phyloP scores from a whole-genome alignment of 2,113 vertebrate genomes.

The Empidonax traillii region DNA sequence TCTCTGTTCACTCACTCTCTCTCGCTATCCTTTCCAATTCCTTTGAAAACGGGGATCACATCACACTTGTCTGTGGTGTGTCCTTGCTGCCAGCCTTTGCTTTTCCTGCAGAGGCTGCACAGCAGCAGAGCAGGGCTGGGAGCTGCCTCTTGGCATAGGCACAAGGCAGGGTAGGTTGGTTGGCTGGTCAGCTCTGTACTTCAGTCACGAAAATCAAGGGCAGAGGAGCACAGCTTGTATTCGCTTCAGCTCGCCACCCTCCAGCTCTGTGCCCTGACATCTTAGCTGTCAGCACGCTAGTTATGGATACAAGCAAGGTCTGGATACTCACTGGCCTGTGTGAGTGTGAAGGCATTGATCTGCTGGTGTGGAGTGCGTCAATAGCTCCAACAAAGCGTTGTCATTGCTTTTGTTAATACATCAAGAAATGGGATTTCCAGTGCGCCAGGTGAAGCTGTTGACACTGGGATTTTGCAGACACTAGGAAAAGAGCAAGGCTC shows the following conservation, averaged over 20 bases:
- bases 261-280: neutral
- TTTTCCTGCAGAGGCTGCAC: neutral
- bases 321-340: neutral
- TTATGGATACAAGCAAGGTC: neutral
- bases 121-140: neutral
- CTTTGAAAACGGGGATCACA: neutral
- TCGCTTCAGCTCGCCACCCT: neutral
- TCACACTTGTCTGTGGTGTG: fast-evolving
- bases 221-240: neutral
- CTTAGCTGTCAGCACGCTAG: neutral
- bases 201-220: neutral
- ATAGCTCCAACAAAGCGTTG: neutral
- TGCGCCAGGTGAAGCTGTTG: neutral
- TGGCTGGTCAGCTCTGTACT: neutral
- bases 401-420: neutral
- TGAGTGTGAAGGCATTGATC: neutral
- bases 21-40: neutral
- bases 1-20: neutral
- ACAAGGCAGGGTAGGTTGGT: neutral
- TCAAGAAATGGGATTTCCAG: neutral
- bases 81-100: neutral
- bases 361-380: neutral
- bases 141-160: neutral
- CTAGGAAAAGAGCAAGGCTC: neutral
- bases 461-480: neutral